Base-by-base conservation (phyloP, 2,888 invertebrate species). In the Elysia crispata region DNA sequence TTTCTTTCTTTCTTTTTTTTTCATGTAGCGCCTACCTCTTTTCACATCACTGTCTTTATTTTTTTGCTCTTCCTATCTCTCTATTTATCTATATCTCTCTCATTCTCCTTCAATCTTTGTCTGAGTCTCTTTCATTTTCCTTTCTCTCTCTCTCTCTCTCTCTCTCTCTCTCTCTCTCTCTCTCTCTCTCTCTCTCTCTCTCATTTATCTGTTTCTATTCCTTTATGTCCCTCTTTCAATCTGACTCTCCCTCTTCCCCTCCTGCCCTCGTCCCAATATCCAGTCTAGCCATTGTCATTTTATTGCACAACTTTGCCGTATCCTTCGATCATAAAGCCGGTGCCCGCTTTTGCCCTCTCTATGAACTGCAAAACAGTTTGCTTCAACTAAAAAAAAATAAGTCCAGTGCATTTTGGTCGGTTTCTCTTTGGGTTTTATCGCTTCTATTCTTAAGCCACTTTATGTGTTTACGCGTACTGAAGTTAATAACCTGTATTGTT, bases 161-260 rank as follows among this genome's bases (percentile, higher is more conserved):
- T 72, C 72, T 49, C 41, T 72, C 20, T 41, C 23, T 15, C 20
- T 49, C 72, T 49, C 72, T 1, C 20, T 49, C 50, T 72, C 50
- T 72, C 50, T 72, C n/a, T 72, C 23, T 72, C 41, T 72, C 49
- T 50, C 6, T 31, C n/a, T n/a, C n/a, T n/a, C n/a, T n/a, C n/a
- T n/a, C n/a, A n/a, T n/a, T n/a, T n/a, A n/a, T n/a, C n/a, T n/a
- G 31, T 41, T 70, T 1, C 41, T 6, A 41, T 18, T 31, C 18
- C n/a, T 54, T 20, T 54, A 13, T 54, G 13, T 54, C 54, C 20
- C 54, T 54, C 54, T 54, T 20, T 54, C 54, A 15, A 13, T 54
- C 54, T 54, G 13, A 15, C 54, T 60, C 60, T 8, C 15, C 23
- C 15, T 15, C 60, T 23, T 23, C 60, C 15, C 60, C 15, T 23